These are phyloP conservation scores for Allygus modestus DNA, from an alignment of 2,888 invertebrate genomes.

Conservation along the genomic window DNA sequence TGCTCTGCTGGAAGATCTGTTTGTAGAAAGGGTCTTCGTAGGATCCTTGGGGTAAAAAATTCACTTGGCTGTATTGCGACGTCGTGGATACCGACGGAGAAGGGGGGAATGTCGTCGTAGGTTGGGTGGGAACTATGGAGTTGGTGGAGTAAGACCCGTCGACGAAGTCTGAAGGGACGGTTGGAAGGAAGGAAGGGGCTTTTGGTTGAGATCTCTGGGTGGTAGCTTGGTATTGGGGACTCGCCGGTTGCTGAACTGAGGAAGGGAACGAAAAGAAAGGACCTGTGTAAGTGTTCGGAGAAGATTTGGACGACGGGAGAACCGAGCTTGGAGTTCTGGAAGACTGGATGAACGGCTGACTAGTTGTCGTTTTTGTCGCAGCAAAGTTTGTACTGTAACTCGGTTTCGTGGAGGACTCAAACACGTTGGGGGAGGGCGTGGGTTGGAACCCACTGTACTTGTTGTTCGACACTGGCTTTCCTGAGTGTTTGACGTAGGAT, in stretches of 20 bases:
- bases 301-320: slow-evolving; percentile 55
- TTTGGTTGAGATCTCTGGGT: slow-evolving; percentile 60
- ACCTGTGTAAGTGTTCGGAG: slow-evolving; percentile 66
- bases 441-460: slow-evolving; percentile 64
- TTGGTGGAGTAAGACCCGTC: slow-evolving; percentile 62
- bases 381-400: slow-evolving; percentile 72
- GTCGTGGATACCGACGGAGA: slow-evolving; percentile 65
- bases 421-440: slow-evolving; percentile 59
- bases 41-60: slow-evolving; percentile 17
- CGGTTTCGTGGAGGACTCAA: slow-evolving; percentile 51
- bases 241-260: slow-evolving; percentile 48
- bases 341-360: slow-evolving; percentile 68
- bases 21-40: slow-evolving; percentile 46
- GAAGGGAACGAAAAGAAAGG: slow-evolving; percentile 63
- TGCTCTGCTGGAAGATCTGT: slow-evolving; percentile 48
- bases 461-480: slow-evolving; percentile 55
- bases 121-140: slow-evolving; percentile 53
- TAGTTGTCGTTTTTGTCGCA: slow-evolving; percentile 70
- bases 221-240: slow-evolving; percentile 6
- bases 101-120: slow-evolving; percentile 56
- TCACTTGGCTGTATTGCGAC: slow-evolving; percentile 35
- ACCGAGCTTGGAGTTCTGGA: slow-evolving; percentile 68
- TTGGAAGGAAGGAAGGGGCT: slow-evolving; percentile 66
- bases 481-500: slow-evolving; percentile 67
- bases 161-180: slow-evolving; percentile 55